Base-by-base conservation (phyloP, 2,888 invertebrate species). In the Xestoiulus laeticollis region DNA sequence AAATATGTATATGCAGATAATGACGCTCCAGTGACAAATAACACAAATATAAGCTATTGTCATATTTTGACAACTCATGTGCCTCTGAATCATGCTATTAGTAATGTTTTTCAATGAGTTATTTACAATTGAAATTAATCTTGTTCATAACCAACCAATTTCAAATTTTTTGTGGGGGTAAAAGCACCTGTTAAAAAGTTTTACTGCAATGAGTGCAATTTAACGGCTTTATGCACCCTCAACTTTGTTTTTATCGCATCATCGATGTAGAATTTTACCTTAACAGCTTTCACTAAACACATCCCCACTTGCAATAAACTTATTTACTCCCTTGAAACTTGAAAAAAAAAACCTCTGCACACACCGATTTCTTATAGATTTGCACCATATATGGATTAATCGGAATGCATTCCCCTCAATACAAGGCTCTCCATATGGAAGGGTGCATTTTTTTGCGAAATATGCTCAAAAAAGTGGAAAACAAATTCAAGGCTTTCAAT, bases 371-470 rank as follows among this genome's bases (percentile, higher is more conserved):
- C 78, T 26, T 30, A 30, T 30, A 78, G 78, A 78, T 32, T 30
- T 78, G 5, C 78, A 14, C 78, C 30, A 78, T 78, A 78, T 78
- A 78, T 30, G 78, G 78, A 78, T 78, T 78, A 78, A 78, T 78
- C 30, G 30, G 78, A 78, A 30, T 16, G 78, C 78, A 16, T 30
- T 26, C 16, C 30, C 30, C 78, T 32, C 68, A 26, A 68, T 26
- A 68, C 10, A 10, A 26, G 26, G 68, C 26, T 68, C n/a, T 12
- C 26, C 26, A 68, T 12, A 68, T 68, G 26, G 26, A 68, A 10
- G 26, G 22, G 26, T 68, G 26, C 6, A 12, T 44, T 44, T 44
- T 53, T 26, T 26, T 26, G 68, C 22, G 68, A 68, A 32, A 78
- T 78, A 78, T 38, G 8, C 30, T 78, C 26, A 30, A 3, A 30